Evolutionary conservation across 2,797 vertebrate species (phyloP).

Genomic region (Centropyge bicolor): DNA sequence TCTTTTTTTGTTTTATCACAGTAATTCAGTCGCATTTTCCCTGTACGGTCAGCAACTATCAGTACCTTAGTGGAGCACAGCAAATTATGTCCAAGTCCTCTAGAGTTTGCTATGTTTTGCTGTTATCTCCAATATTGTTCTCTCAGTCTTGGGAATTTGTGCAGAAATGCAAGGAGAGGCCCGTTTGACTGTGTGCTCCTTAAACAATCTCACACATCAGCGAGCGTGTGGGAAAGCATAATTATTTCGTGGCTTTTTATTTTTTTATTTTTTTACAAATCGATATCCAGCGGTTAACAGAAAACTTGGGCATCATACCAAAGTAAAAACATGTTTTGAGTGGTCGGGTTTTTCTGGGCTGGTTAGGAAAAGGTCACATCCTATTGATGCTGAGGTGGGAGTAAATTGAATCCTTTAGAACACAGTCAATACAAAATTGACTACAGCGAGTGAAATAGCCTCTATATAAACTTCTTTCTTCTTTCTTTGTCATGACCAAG

Average conservation of each 20-base stretch:
- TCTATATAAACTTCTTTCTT: not conserved
- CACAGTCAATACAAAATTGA: slow-evolving; percentile 25
- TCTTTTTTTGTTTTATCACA: slow-evolving; percentile 46
- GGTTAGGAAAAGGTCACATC: slow-evolving; percentile 12
- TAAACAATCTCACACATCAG: slow-evolving; percentile 18
- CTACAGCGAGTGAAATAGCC: slow-evolving; percentile 18
- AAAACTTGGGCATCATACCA: not conserved
- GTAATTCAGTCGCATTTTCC: slow-evolving; percentile 68
- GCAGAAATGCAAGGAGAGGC: slow-evolving; percentile 19
- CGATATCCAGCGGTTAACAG: not conserved
- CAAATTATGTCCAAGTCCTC: slow-evolving; percentile 59
- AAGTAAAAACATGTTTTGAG: slow-evolving; percentile 5
- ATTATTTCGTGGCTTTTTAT: not conserved
- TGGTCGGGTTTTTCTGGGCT: not conserved
- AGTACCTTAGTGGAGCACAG: slow-evolving; percentile 48
- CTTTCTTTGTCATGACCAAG: slow-evolving; percentile 29
- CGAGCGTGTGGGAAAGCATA: not conserved
- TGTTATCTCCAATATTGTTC: slow-evolving; percentile 45
- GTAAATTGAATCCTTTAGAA: slow-evolving; percentile 41
- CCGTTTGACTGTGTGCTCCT: slow-evolving; percentile 8
- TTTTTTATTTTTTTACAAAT: slow-evolving; percentile 1
- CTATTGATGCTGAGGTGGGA: slow-evolving; percentile 29
- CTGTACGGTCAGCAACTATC: slow-evolving; percentile 62
- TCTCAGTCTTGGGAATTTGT: slow-evolving; percentile 36
- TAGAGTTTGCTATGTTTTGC: slow-evolving; percentile 48